Evolutionary conservation across 2,113 vertebrate genomes (phyloP).

Genomic region (Oxyruncus cristatus): DNA sequence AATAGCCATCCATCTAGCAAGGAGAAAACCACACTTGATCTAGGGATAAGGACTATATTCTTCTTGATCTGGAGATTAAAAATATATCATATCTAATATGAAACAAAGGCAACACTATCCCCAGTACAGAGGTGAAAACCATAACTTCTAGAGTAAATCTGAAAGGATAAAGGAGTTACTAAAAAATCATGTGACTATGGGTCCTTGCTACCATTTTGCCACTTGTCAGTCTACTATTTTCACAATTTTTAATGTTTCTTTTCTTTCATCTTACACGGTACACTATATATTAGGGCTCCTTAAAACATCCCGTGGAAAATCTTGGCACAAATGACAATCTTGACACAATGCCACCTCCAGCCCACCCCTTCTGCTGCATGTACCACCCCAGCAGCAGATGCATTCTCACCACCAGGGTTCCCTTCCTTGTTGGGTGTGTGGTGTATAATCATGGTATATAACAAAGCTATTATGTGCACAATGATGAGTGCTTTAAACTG

Average conservation of each 20-base stretch:
- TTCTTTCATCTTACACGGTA: background rate
- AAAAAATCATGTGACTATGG: background rate
- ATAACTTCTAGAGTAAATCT: background rate
- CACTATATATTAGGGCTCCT: background rate
- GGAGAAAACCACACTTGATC: background rate
- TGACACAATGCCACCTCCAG: background rate
- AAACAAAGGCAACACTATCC: background rate
- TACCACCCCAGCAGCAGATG: background rate
- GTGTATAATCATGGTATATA: background rate
- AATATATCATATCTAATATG: background rate
- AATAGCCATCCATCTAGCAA: background rate
- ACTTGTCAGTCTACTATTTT: background rate
- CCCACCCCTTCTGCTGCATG: background rate
- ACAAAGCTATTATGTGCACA: accelerated
- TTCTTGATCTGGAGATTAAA: background rate
- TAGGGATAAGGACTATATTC: background rate
- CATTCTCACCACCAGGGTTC: background rate
- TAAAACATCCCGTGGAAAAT: background rate
- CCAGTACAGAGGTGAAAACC: background rate
- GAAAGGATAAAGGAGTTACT: background rate
- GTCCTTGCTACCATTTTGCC: background rate
- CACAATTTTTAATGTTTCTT: background rate
- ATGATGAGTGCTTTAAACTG: background rate
- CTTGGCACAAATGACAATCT: background rate
- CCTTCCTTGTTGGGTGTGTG: background rate